These are phyloP conservation scores for Drosophila demipolita DNA, from an alignment of 2,888 invertebrate species.

Conservation along the genomic window DNA sequence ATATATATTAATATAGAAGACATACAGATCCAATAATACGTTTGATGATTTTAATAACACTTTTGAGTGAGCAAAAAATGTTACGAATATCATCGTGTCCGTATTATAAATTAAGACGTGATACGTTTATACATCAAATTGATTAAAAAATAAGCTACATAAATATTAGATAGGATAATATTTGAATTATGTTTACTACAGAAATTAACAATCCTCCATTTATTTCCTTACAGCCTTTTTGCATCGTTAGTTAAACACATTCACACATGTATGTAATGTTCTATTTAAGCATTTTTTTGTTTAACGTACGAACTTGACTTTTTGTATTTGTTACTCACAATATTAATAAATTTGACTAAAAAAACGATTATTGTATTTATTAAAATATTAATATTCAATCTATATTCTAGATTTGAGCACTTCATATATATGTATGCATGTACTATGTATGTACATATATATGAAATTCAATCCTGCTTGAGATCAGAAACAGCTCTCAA, in stretches of 20 bases:
- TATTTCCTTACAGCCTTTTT: slow-evolving; percentile 36
- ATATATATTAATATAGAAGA: slow-evolving; percentile 17
- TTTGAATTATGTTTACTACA: neutral
- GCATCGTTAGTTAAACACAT: slow-evolving; percentile 22
- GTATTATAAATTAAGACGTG: slow-evolving; percentile 7
- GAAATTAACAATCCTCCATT: slow-evolving; percentile 12
- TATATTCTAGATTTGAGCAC: slow-evolving; percentile 5
- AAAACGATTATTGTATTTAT: slow-evolving; percentile 4
- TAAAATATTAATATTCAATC: slow-evolving; percentile 8
- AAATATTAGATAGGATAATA: slow-evolving; percentile 12
- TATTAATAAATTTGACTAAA: slow-evolving; percentile 16
- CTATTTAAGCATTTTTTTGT: neutral
- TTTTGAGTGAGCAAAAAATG: slow-evolving; percentile 75
- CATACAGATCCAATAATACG: neutral
- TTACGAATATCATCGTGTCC: slow-evolving; percentile 48
- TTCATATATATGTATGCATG: slow-evolving; percentile 3
- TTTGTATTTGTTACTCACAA: slow-evolving; percentile 5
- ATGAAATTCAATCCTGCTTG: slow-evolving; percentile 1
- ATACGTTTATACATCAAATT: slow-evolving; percentile 9
- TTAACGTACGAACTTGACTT: slow-evolving; percentile 1
- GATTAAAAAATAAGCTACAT: slow-evolving; percentile 5
- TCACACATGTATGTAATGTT: neutral
- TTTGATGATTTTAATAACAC: slow-evolving; percentile 58
- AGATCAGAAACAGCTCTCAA: neutral
- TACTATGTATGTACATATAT: slow-evolving; percentile 1